phyloP scores from a whole-genome alignment of 2,797 vertebrate species.

The Catamblyrhynchus diadema region DNA sequence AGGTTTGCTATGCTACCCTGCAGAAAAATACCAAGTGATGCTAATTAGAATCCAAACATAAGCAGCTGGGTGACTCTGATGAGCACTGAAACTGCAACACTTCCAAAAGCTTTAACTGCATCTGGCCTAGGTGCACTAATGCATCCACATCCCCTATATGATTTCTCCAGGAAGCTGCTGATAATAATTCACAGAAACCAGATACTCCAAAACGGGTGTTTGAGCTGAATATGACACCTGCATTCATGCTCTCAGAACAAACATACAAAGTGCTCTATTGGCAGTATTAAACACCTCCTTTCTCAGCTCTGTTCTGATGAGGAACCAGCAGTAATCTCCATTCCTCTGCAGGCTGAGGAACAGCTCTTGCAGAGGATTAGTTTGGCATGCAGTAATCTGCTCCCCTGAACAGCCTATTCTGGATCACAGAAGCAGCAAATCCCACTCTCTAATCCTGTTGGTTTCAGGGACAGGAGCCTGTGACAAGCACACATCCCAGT shows the following conservation, averaged over 20 bases:
- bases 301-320: neutral
- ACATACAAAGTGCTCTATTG: neutral
- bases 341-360: neutral
- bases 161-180: neutral
- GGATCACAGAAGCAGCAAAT: neutral
- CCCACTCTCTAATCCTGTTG: neutral
- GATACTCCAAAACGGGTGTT: accelerated
- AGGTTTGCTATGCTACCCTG: neutral
- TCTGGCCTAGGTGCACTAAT: neutral
- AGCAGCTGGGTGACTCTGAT: neutral
- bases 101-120: neutral
- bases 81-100: neutral
- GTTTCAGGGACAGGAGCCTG: neutral
- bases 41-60: neutral
- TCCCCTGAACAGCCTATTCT: neutral
- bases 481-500: neutral
- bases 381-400: neutral
- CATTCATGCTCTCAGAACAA: neutral
- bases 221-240: neutral
- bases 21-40: neutral
- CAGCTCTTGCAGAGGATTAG: neutral
- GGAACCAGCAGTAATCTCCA: neutral
- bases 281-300: neutral
- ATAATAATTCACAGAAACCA: neutral
- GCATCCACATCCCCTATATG: neutral